Conservation (phyloP, 2,113 vertebrate genomes). For the Narcine bancroftii region DNA sequence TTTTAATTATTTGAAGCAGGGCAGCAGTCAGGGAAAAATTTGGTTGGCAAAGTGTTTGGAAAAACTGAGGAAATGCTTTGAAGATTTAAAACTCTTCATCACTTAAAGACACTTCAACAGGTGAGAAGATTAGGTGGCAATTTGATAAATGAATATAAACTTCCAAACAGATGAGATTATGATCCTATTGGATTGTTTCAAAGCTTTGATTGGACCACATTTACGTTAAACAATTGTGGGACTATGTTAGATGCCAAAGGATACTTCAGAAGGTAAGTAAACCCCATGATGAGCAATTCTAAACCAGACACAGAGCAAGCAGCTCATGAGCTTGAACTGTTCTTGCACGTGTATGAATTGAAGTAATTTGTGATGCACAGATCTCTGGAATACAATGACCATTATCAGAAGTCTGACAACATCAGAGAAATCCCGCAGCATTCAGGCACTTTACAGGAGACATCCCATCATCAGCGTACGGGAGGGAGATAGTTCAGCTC, state of each 20-base stretch:
- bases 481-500: no score
- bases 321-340: background rate
- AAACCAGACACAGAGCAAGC: background rate
- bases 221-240: background rate
- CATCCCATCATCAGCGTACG: background rate
- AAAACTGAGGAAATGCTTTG: no score
- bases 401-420: background rate
- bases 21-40: no score
- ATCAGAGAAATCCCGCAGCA: background rate
- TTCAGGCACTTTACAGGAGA: slow-evolving; percentile 4
- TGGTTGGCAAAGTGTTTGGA: no score
- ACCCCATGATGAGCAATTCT: background rate
- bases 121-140: background rate
- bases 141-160: background rate
- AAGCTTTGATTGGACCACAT: background rate
- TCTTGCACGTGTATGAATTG: background rate
- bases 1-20: no score
- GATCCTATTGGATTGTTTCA: background rate
- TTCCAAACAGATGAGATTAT: background rate
- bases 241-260: background rate
- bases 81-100: no score
- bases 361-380: background rate
- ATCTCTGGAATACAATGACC: background rate
- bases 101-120: background rate
- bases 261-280: background rate